These are phyloP conservation scores for Enteromius treurensis DNA, from an alignment of 2,797 vertebrate species.

Conservation along the genomic window DNA sequence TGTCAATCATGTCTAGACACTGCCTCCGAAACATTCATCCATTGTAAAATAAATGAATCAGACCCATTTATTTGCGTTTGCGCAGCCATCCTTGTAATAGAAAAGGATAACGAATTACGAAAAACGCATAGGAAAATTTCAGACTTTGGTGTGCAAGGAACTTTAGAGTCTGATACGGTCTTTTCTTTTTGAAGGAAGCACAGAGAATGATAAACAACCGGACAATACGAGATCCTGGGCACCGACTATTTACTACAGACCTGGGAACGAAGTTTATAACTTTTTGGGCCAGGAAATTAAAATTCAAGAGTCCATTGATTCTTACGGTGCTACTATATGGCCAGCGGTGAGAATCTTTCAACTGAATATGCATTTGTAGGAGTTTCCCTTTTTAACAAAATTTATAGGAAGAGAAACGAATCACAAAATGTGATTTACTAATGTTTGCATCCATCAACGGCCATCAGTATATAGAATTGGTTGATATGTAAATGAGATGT, in stretches of 20 bases:
- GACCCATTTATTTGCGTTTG: too few relatives aligned
- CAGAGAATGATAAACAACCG: constrained; percentile 56
- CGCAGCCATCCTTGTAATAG: too few relatives aligned
- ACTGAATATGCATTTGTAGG: not conserved
- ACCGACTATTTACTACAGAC: constrained; percentile 67
- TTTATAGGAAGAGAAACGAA: not conserved
- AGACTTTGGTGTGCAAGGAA: too few relatives aligned
- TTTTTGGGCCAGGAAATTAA: constrained; percentile 84
- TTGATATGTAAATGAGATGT: not conserved
- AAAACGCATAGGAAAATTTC: too few relatives aligned
- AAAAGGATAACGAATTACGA: too few relatives aligned
- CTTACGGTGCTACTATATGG: constrained; percentile 82
- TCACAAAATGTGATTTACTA: not conserved
- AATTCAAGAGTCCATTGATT: constrained; percentile 88
- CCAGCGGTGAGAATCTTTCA: constrained; percentile 78
- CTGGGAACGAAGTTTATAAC: constrained; percentile 80
- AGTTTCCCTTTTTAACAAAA: not conserved
- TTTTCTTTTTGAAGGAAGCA: constrained; percentile 51
- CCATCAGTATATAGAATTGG: not conserved
- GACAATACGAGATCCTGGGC: constrained; percentile 65
- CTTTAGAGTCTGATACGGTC: not conserved
- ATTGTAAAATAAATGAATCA: too few relatives aligned
- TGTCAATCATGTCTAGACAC: too few relatives aligned
- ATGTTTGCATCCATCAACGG: not conserved
- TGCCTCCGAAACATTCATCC: too few relatives aligned